Evolutionary conservation across 2,888 invertebrate genomes (phyloP).

Genomic region (Metallyticus violacea): DNA sequence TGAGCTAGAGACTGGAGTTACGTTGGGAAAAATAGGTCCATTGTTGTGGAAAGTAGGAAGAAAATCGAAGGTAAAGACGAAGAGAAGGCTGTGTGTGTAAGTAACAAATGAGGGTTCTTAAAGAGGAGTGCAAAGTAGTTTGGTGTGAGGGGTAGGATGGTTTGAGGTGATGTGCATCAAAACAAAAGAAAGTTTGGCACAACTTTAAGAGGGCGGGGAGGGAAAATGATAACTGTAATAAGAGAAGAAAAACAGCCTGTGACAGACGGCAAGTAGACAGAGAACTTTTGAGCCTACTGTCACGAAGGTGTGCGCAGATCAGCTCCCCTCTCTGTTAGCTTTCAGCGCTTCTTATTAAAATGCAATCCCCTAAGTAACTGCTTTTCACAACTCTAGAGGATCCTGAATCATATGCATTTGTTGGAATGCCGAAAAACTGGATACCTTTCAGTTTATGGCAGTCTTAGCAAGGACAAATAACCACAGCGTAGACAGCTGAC

Average conservation of each 20-base stretch:
- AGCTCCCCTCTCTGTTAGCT: too few relatives aligned
- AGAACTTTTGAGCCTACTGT: neutral
- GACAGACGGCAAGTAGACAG: neutral
- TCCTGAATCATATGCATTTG: too few relatives aligned
- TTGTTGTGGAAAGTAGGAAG: neutral
- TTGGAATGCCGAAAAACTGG: too few relatives aligned
- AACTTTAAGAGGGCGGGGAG: neutral
- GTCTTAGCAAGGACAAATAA: too few relatives aligned
- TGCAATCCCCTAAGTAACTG: too few relatives aligned
- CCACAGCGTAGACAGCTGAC: too few relatives aligned
- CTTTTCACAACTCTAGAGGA: too few relatives aligned
- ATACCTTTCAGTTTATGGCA: too few relatives aligned
- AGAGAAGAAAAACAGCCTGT: neutral
- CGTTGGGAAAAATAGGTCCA: neutral
- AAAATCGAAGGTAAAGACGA: neutral
- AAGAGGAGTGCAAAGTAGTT: neutral
- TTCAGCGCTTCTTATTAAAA: too few relatives aligned
- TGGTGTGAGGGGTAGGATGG: too few relatives aligned
- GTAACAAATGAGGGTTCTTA: neutral
- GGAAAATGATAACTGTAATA: neutral
- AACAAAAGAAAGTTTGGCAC: neutral
- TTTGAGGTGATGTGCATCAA: neutral
- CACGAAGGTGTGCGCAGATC: too few relatives aligned
- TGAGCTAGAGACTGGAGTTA: neutral
- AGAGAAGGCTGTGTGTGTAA: neutral